Conservation (phyloP, 2,113 vertebrate genomes). For the Procapra przewalskii region DNA sequence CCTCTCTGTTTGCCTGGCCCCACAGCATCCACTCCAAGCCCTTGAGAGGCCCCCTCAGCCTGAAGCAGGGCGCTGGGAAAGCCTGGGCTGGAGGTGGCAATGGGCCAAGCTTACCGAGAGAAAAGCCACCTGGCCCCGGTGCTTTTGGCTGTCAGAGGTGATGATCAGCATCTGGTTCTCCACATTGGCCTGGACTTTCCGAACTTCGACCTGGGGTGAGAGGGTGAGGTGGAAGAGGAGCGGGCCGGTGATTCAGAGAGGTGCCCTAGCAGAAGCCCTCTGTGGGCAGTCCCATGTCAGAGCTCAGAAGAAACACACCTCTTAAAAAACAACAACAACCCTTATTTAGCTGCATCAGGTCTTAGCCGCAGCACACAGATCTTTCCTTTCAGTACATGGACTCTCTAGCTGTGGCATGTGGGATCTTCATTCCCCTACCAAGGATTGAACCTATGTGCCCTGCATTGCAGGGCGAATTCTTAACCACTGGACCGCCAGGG, state of each 20-base stretch:
- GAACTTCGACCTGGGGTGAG: conserved; percentile 50
- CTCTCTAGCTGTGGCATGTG: not conserved
- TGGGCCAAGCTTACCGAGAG: conserved; percentile 46
- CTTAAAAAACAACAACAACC: not conserved
- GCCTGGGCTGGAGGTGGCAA: not conserved
- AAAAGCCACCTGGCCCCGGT: conserved; percentile 46
- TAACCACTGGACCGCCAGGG: not conserved
- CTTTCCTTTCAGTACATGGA: not conserved
- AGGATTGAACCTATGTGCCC: not conserved
- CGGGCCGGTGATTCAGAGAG: not conserved
- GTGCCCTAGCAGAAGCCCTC: not conserved
- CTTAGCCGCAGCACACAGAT: not conserved
- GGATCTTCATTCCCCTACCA: not conserved
- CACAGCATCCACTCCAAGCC: not conserved
- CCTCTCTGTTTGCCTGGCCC: not conserved
- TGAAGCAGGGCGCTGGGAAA: not conserved
- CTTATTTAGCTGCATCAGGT: not conserved
- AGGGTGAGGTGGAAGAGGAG: not conserved
- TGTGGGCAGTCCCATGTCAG: too few species aligned
- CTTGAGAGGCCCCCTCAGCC: not conserved
- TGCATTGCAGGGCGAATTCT: not conserved
- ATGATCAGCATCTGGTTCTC: conserved; percentile 70
- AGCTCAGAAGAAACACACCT: not conserved
- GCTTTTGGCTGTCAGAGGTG: conserved; percentile 47
- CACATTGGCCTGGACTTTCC: conserved; percentile 61